Evolutionary conservation across 1,140 invertebrate species (phyloP).

Genomic region (Drosophila aff.): DNA sequence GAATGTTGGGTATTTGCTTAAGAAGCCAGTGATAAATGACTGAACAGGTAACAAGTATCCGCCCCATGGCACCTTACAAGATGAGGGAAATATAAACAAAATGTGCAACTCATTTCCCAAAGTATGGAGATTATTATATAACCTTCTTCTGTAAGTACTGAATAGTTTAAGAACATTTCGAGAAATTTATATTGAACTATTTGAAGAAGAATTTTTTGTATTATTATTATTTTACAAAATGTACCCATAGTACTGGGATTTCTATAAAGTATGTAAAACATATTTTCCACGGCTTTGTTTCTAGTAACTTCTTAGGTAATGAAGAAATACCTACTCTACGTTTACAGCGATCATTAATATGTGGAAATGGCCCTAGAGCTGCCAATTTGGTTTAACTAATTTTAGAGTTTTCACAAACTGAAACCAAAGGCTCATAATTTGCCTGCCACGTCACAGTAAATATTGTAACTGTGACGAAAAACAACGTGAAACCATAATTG

Average conservation of each 20-base stretch:
- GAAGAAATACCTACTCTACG: neutral
- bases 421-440: slow-evolving; percentile 38
- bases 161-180: no score
- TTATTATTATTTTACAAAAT: no score
- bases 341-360: neutral
- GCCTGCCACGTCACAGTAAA: neutral
- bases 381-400: slow-evolving; percentile 23
- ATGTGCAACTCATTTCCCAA: neutral
- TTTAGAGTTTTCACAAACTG: slow-evolving; percentile 37
- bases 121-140: neutral
- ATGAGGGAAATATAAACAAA: slow-evolving; percentile 10
- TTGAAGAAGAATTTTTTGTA: no score
- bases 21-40: slow-evolving; percentile 73
- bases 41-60: slow-evolving; percentile 26
- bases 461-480: neutral
- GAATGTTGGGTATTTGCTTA: slow-evolving; percentile 32
- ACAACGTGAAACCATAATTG: neutral
- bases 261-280: no score
- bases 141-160: neutral
- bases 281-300: neutral
- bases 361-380: slow-evolving; percentile 29
- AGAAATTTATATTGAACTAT: neutral
- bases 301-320: neutral
- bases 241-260: no score
- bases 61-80: neutral